Base-by-base conservation (phyloP, 2,113 vertebrate species). In the Xerus inauris region DNA sequence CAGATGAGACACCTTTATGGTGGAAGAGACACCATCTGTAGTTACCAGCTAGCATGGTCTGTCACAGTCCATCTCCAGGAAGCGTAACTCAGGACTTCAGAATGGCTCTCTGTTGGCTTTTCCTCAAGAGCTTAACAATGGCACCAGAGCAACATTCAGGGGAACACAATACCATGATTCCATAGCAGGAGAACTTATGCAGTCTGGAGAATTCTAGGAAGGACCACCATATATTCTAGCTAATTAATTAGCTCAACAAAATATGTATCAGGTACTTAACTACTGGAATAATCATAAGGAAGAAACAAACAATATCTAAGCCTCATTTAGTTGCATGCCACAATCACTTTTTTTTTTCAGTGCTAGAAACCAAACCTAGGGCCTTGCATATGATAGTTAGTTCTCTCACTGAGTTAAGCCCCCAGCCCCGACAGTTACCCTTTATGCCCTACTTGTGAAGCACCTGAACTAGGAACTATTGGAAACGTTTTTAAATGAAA, bases 1-100 rank as follows among this genome's bases (percentile, higher is more conserved):
- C 95, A 97, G 96, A 97, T 64, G 77, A 97, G 89, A 97, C 95
- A 96, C 97, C 97, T 98, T 97, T 85, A 92, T 88, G 64, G 95
- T 81, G 62, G 67, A 76, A 93, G 54, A 94, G 93, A 76, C 49
- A 88, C 85, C 95, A 95, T 96, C 97, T 97, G 95, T 82, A 89
- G 59, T 93, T 59, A 90, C 65, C 80, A 97, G 87, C 6, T 59
- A 92, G 54, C 86, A 67, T 42, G 12, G 80, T 94, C 91, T 89
- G 94, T 97, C 91, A 93, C 91, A 38, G 40, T 91, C 75, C 62
- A 22, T 73, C 86, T 81, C 87, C 30, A 47, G 93, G 22, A 97
- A 85, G 40, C 93, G 49, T 69, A 94, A 90, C 76, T 93, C 45
- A 85, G 45, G 65, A 79, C 71, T 79, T 80, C 30, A 32, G 51